Conservation (phyloP, 2,797 vertebrate species). For the Morelia viridis region DNA sequence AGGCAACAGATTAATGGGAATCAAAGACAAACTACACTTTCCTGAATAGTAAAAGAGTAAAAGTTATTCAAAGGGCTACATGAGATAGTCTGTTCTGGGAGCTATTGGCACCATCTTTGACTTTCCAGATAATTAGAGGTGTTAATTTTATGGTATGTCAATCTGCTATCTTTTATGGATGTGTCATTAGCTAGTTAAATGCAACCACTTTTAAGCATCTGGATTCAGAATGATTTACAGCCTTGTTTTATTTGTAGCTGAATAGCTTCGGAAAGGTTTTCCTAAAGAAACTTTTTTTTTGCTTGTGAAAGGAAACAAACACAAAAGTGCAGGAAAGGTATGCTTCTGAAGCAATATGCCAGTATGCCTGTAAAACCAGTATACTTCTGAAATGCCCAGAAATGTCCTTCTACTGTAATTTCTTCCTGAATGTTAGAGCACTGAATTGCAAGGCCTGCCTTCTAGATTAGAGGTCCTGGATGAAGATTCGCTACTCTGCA, state of each 20-base stretch:
- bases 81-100: background rate
- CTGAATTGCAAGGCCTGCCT: no score
- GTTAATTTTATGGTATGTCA: constrained; percentile 15
- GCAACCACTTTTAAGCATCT: background rate
- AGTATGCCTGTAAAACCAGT: background rate
- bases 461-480: background rate
- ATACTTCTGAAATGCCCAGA: background rate
- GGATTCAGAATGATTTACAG: background rate
- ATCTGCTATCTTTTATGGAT: background rate
- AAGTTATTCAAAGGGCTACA: background rate
- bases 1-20: constrained; percentile 21
- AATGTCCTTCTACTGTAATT: background rate
- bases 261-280: background rate
- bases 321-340: background rate
- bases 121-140: constrained; percentile 9
- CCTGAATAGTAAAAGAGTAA: constrained; percentile 7
- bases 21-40: constrained; percentile 8
- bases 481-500: background rate
- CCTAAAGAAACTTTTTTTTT: background rate
- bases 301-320: background rate
- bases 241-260: background rate
- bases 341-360: background rate
- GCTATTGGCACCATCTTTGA: background rate
- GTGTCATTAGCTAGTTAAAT: constrained; percentile 6
- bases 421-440: background rate